Conservation (phyloP, 2,113 vertebrate species). For the mouse (Mus musculus) region DNA sequence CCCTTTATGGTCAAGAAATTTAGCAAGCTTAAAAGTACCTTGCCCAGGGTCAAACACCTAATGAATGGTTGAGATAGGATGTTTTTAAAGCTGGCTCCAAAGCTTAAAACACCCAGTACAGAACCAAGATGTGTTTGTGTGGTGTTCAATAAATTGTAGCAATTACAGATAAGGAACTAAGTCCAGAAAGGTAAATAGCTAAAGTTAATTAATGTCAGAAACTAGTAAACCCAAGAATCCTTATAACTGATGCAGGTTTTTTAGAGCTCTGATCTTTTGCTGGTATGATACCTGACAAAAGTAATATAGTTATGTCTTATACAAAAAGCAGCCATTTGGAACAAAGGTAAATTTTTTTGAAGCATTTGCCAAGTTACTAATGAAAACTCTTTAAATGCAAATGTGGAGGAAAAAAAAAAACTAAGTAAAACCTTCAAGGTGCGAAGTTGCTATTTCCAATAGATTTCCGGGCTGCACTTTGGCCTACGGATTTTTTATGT, state of each 20-base stretch:
- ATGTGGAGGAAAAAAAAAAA: conserved; percentile 2
- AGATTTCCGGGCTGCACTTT: background rate
- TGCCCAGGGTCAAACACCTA: background rate
- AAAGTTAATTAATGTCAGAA: conserved; percentile 10
- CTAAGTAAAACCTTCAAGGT: conserved; percentile 2
- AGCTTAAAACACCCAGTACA: conserved; percentile 1
- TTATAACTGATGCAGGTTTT: background rate
- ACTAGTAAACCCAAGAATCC: background rate
- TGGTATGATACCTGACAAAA: background rate
- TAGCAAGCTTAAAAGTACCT: background rate
- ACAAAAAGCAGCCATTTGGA: background rate
- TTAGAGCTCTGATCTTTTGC: conserved; percentile 27
- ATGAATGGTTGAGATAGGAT: background rate
- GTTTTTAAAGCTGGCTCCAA: background rate
- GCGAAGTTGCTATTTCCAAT: background rate
- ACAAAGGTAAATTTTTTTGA: conserved; percentile 33
- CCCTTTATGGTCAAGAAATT: background rate
- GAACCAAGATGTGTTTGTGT: background rate
- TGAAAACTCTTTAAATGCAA: conserved; percentile 20
- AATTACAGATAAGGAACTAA: conserved; percentile 36
- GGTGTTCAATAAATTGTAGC: background rate
- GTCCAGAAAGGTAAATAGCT: background rate
- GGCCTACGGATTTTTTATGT: background rate
- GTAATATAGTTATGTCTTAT: background rate
- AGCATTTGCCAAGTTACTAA: background rate